phyloP scores from a whole-genome alignment of 2,797 vertebrate species.

The Aplochiton taeniatus region DNA sequence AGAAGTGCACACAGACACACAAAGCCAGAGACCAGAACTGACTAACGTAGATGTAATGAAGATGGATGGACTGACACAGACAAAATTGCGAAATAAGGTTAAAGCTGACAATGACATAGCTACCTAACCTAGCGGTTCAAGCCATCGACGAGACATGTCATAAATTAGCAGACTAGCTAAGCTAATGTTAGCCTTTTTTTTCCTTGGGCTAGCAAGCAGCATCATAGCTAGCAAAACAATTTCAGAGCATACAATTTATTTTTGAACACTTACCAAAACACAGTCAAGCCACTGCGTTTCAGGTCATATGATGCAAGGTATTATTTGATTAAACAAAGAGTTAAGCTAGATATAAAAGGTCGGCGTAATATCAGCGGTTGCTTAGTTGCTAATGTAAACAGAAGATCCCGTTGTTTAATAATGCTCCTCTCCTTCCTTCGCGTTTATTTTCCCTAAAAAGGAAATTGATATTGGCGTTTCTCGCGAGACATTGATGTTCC shows the following conservation, averaged over 20 bases:
- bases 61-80: too few species aligned
- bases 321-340: background rate
- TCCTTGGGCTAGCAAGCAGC: too few species aligned
- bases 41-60: too few species aligned
- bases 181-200: background rate
- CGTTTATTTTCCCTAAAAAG: conserved; percentile 35
- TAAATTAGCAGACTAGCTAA: background rate
- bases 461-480: conserved; percentile 27
- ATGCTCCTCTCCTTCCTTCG: conserved; percentile 1
- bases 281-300: too few species aligned
- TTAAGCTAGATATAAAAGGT: background rate
- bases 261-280: too few species aligned
- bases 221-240: background rate
- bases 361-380: background rate
- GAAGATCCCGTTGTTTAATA: background rate
- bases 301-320: too few species aligned
- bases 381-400: background rate
- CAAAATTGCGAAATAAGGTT: background rate
- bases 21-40: too few species aligned
- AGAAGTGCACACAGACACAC: too few species aligned
- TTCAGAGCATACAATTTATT: background rate
- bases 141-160: too few species aligned
- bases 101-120: background rate
- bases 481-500: conserved; percentile 40
- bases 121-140: too few species aligned